These are phyloP conservation scores for Acestrorhynchus altus DNA, from an alignment of 2,797 vertebrate species.

Conservation along the genomic window DNA sequence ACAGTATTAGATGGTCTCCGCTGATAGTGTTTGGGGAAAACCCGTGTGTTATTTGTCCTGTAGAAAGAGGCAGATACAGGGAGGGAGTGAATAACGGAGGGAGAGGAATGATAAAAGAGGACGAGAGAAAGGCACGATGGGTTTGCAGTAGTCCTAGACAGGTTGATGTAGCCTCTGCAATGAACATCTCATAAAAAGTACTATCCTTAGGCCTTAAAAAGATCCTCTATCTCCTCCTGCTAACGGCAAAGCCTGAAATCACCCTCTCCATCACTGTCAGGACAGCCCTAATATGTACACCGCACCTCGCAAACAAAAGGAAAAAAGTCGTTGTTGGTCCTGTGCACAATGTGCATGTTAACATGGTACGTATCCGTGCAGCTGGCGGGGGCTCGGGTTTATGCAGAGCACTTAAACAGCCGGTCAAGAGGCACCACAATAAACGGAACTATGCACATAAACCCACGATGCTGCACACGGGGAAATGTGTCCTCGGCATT, in stretches of 20 bases:
- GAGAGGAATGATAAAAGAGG: slow-evolving; percentile 52
- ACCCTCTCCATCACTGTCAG: slow-evolving; percentile 84
- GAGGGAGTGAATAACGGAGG: slow-evolving; percentile 23
- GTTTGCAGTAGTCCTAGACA: slow-evolving; percentile 74
- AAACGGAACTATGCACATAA: no score
- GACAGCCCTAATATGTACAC: slow-evolving; percentile 72
- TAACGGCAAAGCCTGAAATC: slow-evolving; percentile 81
- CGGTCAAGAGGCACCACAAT: background rate
- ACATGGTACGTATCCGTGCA: background rate
- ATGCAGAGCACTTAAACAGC: background rate
- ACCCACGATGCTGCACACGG: no score
- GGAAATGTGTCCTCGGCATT: no score
- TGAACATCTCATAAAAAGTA: slow-evolving; percentile 85
- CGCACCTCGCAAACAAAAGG: slow-evolving; percentile 64
- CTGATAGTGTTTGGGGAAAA: slow-evolving; percentile 40
- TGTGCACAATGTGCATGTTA: slow-evolving; percentile 48
- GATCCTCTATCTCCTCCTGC: slow-evolving; percentile 81
- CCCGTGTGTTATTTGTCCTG: slow-evolving; percentile 33
- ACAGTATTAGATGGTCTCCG: slow-evolving; percentile 28
- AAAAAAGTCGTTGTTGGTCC: slow-evolving; percentile 11
- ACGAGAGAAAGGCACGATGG: slow-evolving; percentile 47
- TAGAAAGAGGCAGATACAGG: slow-evolving; percentile 36
- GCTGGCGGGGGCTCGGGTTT: background rate
- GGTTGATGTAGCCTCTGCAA: slow-evolving; percentile 84
- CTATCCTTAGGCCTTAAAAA: slow-evolving; percentile 81